phyloP scores from a whole-genome alignment of 2,113 vertebrate genomes.

The Equus quagga region DNA sequence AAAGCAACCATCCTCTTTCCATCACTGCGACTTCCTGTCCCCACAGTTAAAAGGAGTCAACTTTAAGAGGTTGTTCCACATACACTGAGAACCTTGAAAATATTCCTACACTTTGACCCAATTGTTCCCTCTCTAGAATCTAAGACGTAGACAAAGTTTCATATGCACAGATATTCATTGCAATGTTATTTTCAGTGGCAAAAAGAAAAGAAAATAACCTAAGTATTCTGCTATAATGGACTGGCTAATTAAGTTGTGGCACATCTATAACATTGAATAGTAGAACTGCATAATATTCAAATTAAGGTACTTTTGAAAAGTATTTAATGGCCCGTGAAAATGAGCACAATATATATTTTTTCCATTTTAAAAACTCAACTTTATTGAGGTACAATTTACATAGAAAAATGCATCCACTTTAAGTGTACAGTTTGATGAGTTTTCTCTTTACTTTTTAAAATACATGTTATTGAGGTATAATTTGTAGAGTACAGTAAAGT shows the following conservation, averaged over 20 bases:
- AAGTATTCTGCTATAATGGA: neutral
- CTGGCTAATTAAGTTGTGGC: slow-evolving; percentile 4
- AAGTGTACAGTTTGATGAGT: neutral
- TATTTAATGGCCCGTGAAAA: slow-evolving; percentile 42
- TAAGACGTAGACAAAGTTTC: neutral
- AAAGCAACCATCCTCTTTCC: neutral
- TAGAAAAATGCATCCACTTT: neutral
- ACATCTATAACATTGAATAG: neutral
- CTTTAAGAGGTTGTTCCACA: neutral
- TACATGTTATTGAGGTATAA: neutral
- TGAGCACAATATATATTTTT: neutral
- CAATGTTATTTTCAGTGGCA: neutral
- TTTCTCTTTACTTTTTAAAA: slow-evolving; percentile 6
- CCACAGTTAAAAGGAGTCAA: neutral
- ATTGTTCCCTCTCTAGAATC: neutral
- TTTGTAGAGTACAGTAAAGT: neutral
- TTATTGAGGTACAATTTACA: slow-evolving; percentile 32
- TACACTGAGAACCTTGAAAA: neutral
- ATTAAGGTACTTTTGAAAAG: slow-evolving; percentile 23
- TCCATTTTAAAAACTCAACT: slow-evolving; percentile 27
- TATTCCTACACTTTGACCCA: neutral
- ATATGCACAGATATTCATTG: neutral
- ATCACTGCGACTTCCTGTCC: neutral
- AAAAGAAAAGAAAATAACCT: neutral
- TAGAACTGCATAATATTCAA: neutral